Conservation (phyloP, 2,797 vertebrate species). For the Molossus alvarezi region DNA sequence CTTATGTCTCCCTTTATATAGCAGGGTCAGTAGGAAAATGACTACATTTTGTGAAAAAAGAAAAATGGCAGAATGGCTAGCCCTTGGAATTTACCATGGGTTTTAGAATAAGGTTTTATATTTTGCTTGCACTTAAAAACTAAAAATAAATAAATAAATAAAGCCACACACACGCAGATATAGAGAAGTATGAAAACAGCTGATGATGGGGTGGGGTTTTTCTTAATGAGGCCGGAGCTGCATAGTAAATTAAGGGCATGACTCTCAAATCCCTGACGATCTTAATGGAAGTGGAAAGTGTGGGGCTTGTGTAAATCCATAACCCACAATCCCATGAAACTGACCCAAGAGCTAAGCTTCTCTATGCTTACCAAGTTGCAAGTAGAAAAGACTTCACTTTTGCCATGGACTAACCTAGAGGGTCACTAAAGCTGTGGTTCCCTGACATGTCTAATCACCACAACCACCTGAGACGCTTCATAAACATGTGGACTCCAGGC, state of each 20-base stretch:
- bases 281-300: background rate
- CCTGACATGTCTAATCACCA: background rate
- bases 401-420: background rate
- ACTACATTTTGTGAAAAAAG: background rate
- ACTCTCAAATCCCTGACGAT: background rate
- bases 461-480: conserved; percentile 1
- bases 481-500: background rate
- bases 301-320: background rate
- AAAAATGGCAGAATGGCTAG: background rate
- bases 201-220: background rate
- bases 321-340: background rate
- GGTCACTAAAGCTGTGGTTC: background rate
- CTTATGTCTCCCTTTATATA: conserved; percentile 54
- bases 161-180: conserved; percentile 1
- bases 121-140: conserved; percentile 62
- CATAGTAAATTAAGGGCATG: background rate
- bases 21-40: background rate
- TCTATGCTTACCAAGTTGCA: background rate
- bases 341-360: conserved; percentile 19
- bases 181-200: conserved; percentile 3
- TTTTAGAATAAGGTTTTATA: conserved; percentile 52
- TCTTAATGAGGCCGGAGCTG: background rate
- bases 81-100: conserved; percentile 33
- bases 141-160: conserved; percentile 61
- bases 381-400: conserved; percentile 32